Evolutionary conservation across 2,113 vertebrate species (phyloP), one percentile per base, ranked within the genome.

Genomic region (Pavo muticus): DNA sequence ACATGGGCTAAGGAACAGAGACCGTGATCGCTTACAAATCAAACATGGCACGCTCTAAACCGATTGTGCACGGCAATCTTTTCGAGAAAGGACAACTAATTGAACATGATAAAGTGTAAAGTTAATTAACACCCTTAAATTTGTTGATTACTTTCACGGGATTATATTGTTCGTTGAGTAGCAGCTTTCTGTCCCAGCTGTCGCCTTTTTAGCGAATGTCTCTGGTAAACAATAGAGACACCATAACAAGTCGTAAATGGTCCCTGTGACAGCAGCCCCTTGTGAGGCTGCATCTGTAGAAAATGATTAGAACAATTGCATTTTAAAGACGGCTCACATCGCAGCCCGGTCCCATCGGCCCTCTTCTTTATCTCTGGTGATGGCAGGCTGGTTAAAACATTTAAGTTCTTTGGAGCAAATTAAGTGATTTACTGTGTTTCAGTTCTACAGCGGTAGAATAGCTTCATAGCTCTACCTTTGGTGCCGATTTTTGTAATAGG

Each of bases 81-180:
- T 98, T 97, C 80, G 94, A 98, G 98, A 98, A 98, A 98, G 98
- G 98, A 98, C 96, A 97, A 98, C 98, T 99, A 99, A 99, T 99
- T 99, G 99, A 99, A 99, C 99, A 99, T 99, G 99, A 99, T 99
- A 99, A 99, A 99, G 99, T 99, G 99, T 99, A 99, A 99, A 99
- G 99, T 99, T 99, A 99, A 99, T 99, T 99, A 99, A 99, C 98
- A 98, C 98, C 98, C 98, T 99, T 99, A 99, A 98, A 98, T 99
- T 99, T 99, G 99, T 99, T 99, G 99, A 98, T 98, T 98, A 98
- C 98, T 98, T 98, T 98, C 98, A 98, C 98, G 96, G 98, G 98
- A 98, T 98, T 97, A 98, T 98, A 98, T 98, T 98, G 98, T 98
- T 98, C 97, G 91, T 98, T 97, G 97, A 98, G 98, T 98, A 98